These are phyloP conservation scores for Petrocephalus sullivani DNA, from an alignment of 2,797 vertebrate genomes.

Conservation along the genomic window DNA sequence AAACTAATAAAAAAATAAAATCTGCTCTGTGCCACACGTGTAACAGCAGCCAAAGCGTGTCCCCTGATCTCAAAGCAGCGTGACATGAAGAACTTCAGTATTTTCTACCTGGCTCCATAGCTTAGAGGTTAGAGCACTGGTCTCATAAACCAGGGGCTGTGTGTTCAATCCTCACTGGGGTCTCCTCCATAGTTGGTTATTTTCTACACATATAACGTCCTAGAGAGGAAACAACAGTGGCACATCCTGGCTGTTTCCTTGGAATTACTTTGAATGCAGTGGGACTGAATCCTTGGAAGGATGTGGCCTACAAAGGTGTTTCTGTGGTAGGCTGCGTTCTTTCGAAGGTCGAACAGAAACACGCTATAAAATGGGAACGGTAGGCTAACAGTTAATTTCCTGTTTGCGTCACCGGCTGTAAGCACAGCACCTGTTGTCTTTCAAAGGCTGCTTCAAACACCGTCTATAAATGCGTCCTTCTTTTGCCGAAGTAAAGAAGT, in stretches of 20 bases:
- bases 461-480: not conserved
- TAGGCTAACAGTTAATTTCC: not conserved
- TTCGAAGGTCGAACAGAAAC: not conserved
- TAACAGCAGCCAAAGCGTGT: not conserved
- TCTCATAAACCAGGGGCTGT: not conserved
- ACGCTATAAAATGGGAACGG: not conserved
- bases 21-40: not conserved
- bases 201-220: not conserved
- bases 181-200: not conserved
- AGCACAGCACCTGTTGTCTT: not conserved
- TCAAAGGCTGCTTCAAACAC: not conserved
- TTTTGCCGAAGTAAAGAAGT: too few species aligned
- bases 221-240: not conserved
- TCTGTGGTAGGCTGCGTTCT: not conserved
- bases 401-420: not conserved
- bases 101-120: not conserved
- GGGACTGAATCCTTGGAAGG: not conserved
- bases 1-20: not conserved
- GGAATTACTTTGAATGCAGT: not conserved
- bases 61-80: not conserved
- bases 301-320: not conserved
- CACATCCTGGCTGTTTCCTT: not conserved
- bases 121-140: not conserved
- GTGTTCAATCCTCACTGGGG: not conserved
- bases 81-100: not conserved